A percentile compares a stretch with the other conserved stretches of the same genome.
Conservation (phyloP, 2,888 invertebrate genomes). For the Protonemura montana region DNA sequence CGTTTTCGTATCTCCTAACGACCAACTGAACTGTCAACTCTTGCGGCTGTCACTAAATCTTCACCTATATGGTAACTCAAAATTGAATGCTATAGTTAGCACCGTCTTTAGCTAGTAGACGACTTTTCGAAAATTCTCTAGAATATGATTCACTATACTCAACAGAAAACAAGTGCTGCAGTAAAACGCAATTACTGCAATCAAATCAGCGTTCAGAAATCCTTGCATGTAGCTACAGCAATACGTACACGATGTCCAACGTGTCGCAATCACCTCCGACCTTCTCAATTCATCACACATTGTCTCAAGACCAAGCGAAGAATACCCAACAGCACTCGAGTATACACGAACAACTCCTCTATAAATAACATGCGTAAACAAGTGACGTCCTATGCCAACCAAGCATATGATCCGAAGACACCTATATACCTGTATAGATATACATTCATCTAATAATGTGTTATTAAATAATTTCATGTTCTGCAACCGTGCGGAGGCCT, state of each 20-base stretch:
- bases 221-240: too few relatives aligned
- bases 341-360: not conserved
- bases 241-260: not conserved
- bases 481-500: not conserved
- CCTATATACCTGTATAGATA: not conserved
- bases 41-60: too few relatives aligned
- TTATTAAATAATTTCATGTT: constrained; percentile 7
- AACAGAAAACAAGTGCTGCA: too few relatives aligned
- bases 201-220: too few relatives aligned
- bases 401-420: not conserved
- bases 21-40: too few relatives aligned
- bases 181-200: too few relatives aligned
- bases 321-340: not conserved
- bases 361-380: not conserved
- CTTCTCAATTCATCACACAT: constrained; percentile 7
- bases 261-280: not conserved
- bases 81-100: too few relatives aligned
- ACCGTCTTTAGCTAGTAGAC: too few relatives aligned
- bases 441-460: not conserved
- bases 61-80: too few relatives aligned
- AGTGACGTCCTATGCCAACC: not conserved
- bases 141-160: too few relatives aligned
- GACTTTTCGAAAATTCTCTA: too few relatives aligned
- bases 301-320: not conserved
- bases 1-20: not conserved